phyloP scores from a whole-genome alignment of 1,140 invertebrate genomes.

The Neodiprion virginianus region DNA sequence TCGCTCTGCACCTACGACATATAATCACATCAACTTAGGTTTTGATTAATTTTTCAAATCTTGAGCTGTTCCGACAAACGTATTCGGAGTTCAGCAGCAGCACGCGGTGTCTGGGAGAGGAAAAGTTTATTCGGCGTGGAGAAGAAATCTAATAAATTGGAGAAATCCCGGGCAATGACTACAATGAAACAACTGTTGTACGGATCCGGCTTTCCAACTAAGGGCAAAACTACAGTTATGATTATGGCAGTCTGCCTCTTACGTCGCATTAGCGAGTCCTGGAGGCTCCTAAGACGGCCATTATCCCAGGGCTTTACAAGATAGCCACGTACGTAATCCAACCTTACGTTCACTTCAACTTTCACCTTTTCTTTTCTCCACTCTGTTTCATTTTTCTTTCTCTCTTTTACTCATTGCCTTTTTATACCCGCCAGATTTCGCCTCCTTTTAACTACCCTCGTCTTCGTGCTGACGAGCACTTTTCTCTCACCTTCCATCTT shows the following conservation, averaged over 20 bases:
- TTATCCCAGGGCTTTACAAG: constrained; percentile 33
- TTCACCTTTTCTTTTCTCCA: constrained; percentile 12
- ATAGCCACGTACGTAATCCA: constrained; percentile 34
- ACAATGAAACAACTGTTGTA: constrained; percentile 10
- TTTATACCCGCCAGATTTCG: not conserved
- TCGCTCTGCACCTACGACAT: too few species aligned
- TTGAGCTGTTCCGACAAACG: too few species aligned
- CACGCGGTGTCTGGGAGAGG: too few species aligned
- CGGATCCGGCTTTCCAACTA: not conserved
- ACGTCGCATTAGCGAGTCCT: constrained; percentile 41
- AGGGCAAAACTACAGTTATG: constrained; percentile 44
- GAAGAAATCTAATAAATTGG: too few species aligned
- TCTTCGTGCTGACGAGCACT: not conserved
- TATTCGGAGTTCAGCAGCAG: too few species aligned
- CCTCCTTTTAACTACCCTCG: too few species aligned
- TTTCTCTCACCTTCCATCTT: not conserved
- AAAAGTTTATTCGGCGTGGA: too few species aligned
- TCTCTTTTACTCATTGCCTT: not conserved
- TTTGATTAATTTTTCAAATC: too few species aligned
- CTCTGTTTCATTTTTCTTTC: not conserved
- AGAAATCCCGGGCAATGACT: not conserved
- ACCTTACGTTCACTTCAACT: constrained; percentile 35
- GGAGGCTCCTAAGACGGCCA: constrained; percentile 27
- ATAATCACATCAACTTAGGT: too few species aligned
- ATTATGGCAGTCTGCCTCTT: constrained; percentile 41